phyloP scores from a whole-genome alignment of 1,140 invertebrate species.

The Stenopsyche tienmushanensis region DNA sequence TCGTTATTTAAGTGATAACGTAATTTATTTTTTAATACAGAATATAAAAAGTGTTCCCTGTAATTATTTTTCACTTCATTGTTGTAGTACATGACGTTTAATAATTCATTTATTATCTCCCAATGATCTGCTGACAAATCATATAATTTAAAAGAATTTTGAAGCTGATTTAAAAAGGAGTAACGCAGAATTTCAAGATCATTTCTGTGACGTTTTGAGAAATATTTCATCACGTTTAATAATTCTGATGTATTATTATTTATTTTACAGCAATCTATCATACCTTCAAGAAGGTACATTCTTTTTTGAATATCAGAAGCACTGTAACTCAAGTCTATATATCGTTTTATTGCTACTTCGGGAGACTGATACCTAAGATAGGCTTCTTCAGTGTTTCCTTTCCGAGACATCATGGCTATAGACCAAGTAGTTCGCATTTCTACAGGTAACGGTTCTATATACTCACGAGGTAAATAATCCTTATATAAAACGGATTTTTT shows the following conservation, averaged over 20 bases:
- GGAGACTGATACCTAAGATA: slow-evolving; percentile 27
- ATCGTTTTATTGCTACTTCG: slow-evolving; percentile 27
- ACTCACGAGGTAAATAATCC: slow-evolving; percentile 7
- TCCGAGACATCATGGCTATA: slow-evolving; percentile 9
- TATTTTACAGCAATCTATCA: slow-evolving; percentile 36
- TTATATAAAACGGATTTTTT: slow-evolving; percentile 12
- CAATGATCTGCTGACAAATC: slow-evolving; percentile 31
- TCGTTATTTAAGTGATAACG: slow-evolving; percentile 18
- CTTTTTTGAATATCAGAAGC: slow-evolving; percentile 10
- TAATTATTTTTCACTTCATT: slow-evolving; percentile 29
- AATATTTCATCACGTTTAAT: slow-evolving; percentile 28
- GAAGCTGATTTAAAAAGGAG: slow-evolving; percentile 24
- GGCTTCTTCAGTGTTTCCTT: slow-evolving; percentile 13
- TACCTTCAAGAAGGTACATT: slow-evolving; percentile 8
- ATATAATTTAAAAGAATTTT: slow-evolving; percentile 16
- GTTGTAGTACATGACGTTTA: slow-evolving; percentile 30
- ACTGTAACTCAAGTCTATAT: slow-evolving; percentile 11
- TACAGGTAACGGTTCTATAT: slow-evolving; percentile 7
- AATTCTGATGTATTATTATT: slow-evolving; percentile 21
- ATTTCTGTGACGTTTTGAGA: slow-evolving; percentile 34
- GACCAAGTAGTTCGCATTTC: slow-evolving; percentile 24
- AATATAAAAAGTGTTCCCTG: slow-evolving; percentile 17
- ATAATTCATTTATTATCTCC: slow-evolving; percentile 33
- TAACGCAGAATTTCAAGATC: slow-evolving; percentile 28
- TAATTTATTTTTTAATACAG: slow-evolving; percentile 17